Conservation (phyloP, 2,888 invertebrate species). For the Creontiades dilutus region DNA sequence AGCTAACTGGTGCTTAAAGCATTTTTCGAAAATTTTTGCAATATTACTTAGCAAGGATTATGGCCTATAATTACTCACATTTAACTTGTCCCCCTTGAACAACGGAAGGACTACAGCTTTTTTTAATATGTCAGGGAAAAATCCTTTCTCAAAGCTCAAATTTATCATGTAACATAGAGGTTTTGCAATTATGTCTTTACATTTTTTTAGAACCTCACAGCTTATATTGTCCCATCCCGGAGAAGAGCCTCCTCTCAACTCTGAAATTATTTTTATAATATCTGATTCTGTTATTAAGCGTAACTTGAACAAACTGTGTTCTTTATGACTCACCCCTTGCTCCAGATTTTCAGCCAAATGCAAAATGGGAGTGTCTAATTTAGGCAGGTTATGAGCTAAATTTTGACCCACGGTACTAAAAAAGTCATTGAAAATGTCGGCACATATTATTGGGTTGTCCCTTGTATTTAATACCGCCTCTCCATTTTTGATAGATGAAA, state of each 20-base stretch:
- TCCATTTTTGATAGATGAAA: not conserved
- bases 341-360: not conserved
- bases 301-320: not conserved
- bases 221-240: not conserved
- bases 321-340: not conserved
- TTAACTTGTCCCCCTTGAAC: not conserved
- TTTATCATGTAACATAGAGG: not conserved
- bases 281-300: not conserved
- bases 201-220: not conserved
- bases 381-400: not conserved
- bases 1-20: slow-evolving; percentile 34
- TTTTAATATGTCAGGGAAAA: slow-evolving; percentile 6
- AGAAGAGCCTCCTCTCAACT: not conserved
- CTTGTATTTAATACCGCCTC: not conserved
- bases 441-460: not conserved
- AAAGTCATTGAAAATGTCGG: not conserved
- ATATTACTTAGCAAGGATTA: slow-evolving; percentile 16
- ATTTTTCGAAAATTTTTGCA: slow-evolving; percentile 43
- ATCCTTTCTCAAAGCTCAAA: not conserved
- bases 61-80: slow-evolving; percentile 33
- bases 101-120: not conserved
- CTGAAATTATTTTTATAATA: not conserved
- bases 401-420: not conserved
- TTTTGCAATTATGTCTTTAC: not conserved
- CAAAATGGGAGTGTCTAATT: not conserved